These are phyloP conservation scores for Passer domesticus DNA, from an alignment of 2,113 vertebrate genomes.

Conservation along the genomic window DNA sequence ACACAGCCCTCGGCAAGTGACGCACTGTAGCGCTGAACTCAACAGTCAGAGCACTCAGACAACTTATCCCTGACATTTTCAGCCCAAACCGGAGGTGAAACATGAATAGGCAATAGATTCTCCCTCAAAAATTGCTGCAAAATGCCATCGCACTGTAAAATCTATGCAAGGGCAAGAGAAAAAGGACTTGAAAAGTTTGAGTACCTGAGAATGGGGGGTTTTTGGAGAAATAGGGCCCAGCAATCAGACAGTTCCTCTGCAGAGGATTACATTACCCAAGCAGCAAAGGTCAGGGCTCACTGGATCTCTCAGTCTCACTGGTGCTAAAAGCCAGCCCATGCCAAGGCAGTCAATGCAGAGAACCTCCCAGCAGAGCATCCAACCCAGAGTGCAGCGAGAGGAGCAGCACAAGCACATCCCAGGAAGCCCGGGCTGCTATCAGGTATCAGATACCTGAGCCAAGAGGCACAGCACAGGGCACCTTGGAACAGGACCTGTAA, in stretches of 20 bases:
- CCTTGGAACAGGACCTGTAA: slow-evolving; percentile 39
- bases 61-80: slow-evolving; percentile 11
- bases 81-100: background rate
- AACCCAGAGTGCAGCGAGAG: background rate
- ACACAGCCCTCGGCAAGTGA: background rate
- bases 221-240: background rate
- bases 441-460: slow-evolving; percentile 28
- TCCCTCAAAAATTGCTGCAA: background rate
- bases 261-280: background rate
- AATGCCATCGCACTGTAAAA: background rate
- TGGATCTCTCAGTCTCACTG: background rate
- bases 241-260: background rate
- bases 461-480: background rate
- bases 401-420: background rate
- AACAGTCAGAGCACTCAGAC: background rate
- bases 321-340: background rate
- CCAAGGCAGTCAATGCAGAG: background rate
- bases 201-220: background rate
- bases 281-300: background rate
- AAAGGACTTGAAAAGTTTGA: background rate
- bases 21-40: background rate
- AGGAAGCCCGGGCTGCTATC: background rate
- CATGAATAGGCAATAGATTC: background rate
- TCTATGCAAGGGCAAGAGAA: background rate
- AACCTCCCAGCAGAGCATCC: background rate